Evolutionary conservation across 2,113 vertebrate species (phyloP), one percentile per base, ranked within the genome.

Genomic region (Mus spicilegus): DNA sequence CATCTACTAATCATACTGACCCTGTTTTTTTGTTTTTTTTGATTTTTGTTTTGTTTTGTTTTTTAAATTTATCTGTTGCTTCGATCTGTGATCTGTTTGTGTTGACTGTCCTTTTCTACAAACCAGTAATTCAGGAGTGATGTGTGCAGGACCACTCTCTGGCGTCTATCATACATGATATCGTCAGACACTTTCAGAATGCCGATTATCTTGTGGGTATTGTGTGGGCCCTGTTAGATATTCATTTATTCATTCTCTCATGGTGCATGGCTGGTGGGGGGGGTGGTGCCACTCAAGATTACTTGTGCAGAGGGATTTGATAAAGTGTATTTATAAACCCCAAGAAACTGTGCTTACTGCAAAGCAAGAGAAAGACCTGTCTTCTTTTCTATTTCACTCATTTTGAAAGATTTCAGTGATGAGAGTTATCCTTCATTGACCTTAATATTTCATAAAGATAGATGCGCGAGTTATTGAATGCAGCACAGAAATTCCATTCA

Each of bases 161-260:
- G 96, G 96, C 96, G 95, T 96, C 96, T 93, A 93, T 97, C 94
- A 96, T 95, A 93, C 92, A 89, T 4, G 97, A 33, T 84, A 67
- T 96, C 98, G 61, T 3, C 96, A 97, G 96, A 96, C 0, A n/a
- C 97, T 95, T 95, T 49, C 98, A 98, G 98, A 98, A 98, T 98
- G 97, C 92, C 78, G 96, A 97, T 97, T 97, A 96, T 97, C 95
- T 96, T 30, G 61, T 96, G 92, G 95, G 95, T 97, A 95, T 96
- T 98, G 97, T 95, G 96, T 33, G 70, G 96, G 97, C 49, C 96
- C 95, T 96, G 93, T 89, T 98, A 97, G 92, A 97, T 98, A 98
- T 96, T 98, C 95, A 97, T 98, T 96, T 97, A 98, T 95, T 98
- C 96, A 96, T 89, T 97, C 94, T 96, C 91, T 95, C 93, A 65